phyloP scores from a whole-genome alignment of 1,140 invertebrate genomes.

The Cardiocondyla obscurior region DNA sequence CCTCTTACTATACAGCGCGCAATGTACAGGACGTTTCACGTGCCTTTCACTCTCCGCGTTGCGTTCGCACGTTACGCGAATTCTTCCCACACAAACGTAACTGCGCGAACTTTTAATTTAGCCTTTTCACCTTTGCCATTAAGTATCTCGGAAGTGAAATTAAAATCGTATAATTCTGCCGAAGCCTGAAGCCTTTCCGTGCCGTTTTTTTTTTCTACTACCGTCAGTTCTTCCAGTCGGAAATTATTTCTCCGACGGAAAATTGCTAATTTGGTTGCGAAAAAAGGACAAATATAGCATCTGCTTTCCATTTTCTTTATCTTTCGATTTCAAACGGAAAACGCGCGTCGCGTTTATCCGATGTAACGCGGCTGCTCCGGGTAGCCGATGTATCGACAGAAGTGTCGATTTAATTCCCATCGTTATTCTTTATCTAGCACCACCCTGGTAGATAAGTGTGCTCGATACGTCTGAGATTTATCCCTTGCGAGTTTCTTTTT shows the following conservation, averaged over 20 bases:
- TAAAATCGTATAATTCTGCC: not conserved
- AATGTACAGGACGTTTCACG: slow-evolving; percentile 32
- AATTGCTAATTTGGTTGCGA: not conserved
- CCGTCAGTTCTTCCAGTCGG: not conserved
- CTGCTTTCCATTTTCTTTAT: not conserved
- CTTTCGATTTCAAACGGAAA: slow-evolving; percentile 10
- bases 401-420: slow-evolving; percentile 56
- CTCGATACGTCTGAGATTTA: slow-evolving; percentile 46
- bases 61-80: not conserved
- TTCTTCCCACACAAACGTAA: not conserved
- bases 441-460: slow-evolving; percentile 34
- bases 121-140: not conserved
- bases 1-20: slow-evolving; percentile 20
- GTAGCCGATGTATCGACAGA: slow-evolving; percentile 56
- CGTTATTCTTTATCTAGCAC: slow-evolving; percentile 52
- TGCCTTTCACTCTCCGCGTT: slow-evolving; percentile 16
- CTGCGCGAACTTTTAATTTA: not conserved
- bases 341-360: slow-evolving; percentile 34
- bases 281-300: not conserved
- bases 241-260: not conserved
- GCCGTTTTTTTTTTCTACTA: not conserved
- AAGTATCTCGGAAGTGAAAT: not conserved
- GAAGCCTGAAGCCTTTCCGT: not conserved
- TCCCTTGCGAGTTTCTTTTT: slow-evolving; percentile 30
- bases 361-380: not conserved